Evolutionary conservation across 2,113 vertebrate genomes (phyloP), one percentile per base, ranked within the genome.

Genomic region (Paralichthys olivaceus): DNA sequence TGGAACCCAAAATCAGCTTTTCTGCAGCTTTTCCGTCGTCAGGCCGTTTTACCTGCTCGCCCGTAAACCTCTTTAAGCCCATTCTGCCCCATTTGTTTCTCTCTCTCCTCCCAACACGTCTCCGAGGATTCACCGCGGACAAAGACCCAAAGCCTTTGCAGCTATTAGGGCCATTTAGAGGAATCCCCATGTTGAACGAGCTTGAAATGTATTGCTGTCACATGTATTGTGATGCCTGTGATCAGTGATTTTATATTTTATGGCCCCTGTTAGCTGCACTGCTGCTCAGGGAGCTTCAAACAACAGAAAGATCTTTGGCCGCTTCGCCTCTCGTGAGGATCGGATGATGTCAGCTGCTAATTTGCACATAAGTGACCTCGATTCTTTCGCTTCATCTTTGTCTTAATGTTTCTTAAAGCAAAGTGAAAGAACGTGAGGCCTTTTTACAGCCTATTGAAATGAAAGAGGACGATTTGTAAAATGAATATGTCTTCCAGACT

Each of bases 1-100:
- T 23, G 77, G 90, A 91, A n/a, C 70, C 76, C 15, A 60, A 20
- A 91, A 89, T 91, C 87, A 74, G 88, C 85, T 90, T 93, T 90
- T 87, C 86, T 89, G 84, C 3, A 37, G 37, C 37, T 76, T 88
- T 90, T 90, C 88, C 84, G 68, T 74, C 32, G 64, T 91, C 87
- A 84, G 84, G 77, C 77, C 80, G 25, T 93, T 92, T 92, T 82
- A 93, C 87, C 87, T 92, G 82, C 89, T 71, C 83, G 90, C 80
- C 69, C 49, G 81, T 87, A 89, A 94, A 91, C 88, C 90, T 93
- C 90, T 93, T 87, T 90, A 60, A 90, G 80, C 67, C 68, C 59
- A 72, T 75, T 86, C 79, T 76, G 83, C 83, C 81, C 81, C 81
- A 72, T 86, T 74, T 62, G 75, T 80, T 55, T 49, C 58, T 43